Base-by-base conservation (phyloP, 2,888 invertebrate species). In the Helicoverpa assulta region DNA sequence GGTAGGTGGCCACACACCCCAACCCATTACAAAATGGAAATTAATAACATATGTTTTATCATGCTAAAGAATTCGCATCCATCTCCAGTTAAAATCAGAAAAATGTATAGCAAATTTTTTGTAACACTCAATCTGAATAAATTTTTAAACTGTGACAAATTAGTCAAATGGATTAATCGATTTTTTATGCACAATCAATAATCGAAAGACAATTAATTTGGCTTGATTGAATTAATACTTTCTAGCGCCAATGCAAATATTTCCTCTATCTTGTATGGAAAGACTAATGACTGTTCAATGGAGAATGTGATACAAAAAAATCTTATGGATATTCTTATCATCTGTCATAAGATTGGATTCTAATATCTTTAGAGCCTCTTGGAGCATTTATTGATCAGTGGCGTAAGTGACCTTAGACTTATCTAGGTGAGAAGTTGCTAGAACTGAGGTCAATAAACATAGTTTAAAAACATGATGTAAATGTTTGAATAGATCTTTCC, bases 1-100 rank as follows among this genome's bases (percentile, higher is more conserved):
- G 43, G 61, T 54, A 58, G 37, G 16, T 58, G 77, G 60, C 63
- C 47, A 57, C 64, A 52, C 26, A 70, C 16, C 14, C 18, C 26
- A 43, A 53, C 21, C 12, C 18, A 19, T 40, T 21, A 21, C 14
- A 40, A 1, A 57, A 47, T 53, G 40, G 18, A 47, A 43, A 55
- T 56, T 29, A 33, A 57, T 67, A 14, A 40, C 12, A 14, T 14
- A 3, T 2, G 37, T 50, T 43, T 56, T 10, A 18, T n/a, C 14
- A 55, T 10, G 33, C 7, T 21, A 50, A 65, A 29, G 47, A 64
- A 73, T 58, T 26, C 21, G 16, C 52, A 18, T 43, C 43, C 16
- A 16, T 43, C 43, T 43, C 12, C 5, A 3, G 5, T 16, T 16
- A 4, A 12, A 4, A 43, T n/a, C 47, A n/a, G 16, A 47, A 47